Evolutionary conservation across 2,888 invertebrate species (phyloP).

Genomic region (Poecilus cupreus): DNA sequence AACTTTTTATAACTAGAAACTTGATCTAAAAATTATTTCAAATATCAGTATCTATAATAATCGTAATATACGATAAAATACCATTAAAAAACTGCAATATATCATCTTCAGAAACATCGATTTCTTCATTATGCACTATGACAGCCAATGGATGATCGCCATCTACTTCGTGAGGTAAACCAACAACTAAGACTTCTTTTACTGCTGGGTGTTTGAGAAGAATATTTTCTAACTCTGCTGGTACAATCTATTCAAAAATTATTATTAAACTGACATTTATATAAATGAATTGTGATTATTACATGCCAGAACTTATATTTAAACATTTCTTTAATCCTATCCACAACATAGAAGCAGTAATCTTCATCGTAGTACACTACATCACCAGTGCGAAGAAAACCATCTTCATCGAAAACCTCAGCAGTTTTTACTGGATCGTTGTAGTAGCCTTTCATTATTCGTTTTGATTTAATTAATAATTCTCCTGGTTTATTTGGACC

Average conservation of each 20-base stretch:
- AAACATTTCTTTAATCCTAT: slow-evolving; percentile 74
- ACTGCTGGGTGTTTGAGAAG: slow-evolving; percentile 68
- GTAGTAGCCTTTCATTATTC: slow-evolving; percentile 72
- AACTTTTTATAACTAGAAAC: slow-evolving; percentile 62
- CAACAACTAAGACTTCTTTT: slow-evolving; percentile 66
- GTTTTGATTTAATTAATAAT: slow-evolving; percentile 72
- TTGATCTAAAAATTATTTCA: slow-evolving; percentile 43
- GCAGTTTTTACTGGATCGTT: slow-evolving; percentile 72
- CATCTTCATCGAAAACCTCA: slow-evolving; percentile 71
- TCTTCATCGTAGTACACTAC: slow-evolving; percentile 74
- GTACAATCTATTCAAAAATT: slow-evolving; percentile 57
- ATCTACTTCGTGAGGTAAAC: slow-evolving; percentile 68
- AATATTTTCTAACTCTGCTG: slow-evolving; percentile 67
- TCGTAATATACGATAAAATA: neutral
- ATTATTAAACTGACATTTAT: neutral
- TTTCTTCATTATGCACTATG: slow-evolving; percentile 63
- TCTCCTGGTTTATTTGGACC: slow-evolving; percentile 75
- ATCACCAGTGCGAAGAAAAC: slow-evolving; percentile 76
- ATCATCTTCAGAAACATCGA: slow-evolving; percentile 37
- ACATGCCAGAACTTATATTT: slow-evolving; percentile 75
- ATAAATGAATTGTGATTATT: neutral
- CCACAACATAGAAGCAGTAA: slow-evolving; percentile 73
- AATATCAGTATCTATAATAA: too few relatives aligned
- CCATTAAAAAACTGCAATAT: slow-evolving; percentile 9
- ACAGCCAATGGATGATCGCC: slow-evolving; percentile 68